Base-by-base conservation (phyloP, 2,113 vertebrate genomes). In the Synchiropus splendidus region DNA sequence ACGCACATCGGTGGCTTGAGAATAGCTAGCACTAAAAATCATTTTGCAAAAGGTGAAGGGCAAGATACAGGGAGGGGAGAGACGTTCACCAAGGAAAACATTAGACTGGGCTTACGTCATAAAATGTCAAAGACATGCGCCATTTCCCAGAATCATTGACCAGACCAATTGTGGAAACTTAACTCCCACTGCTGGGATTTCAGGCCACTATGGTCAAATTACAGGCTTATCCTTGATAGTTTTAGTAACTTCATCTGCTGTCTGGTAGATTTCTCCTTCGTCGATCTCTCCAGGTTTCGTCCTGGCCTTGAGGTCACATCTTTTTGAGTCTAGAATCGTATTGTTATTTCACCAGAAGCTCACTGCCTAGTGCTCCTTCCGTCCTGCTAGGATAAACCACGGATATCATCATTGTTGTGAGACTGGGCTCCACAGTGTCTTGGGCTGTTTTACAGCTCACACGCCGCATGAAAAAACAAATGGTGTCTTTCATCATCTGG, bases 121-220 rank as follows among this genome's bases (percentile, higher is more conserved):
- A 51, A 48, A 65, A 74, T 69, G 54, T 68, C 51, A 66, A 66
- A 48, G 36, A 43, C 57, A 72, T 62, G 43, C 21, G 17, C 40
- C 2, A 15, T 51, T 77, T 82, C 69, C 76, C 72, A 68, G 67
- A 81, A 82, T 55, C 48, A 47, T 61, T 60, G 33, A 65, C 44
- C 61, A 62, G 58, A 70, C 42, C 42, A 74, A 67, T 54, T 62
- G 70, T 75, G 81, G 68, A 81, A 82, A 78, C 51, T 73, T 47
- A 66, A 67, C 42, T 54, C 64, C 66, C 49, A 67, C 51, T 64
- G 51, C 61, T 39, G 52, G 60, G 36, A 54, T 15, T 40, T 31
- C 31, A 35, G 42, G 54, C 30, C 59, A 45, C 48, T 61, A 62
- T 18, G 45, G 36, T 63, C 44, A 70, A 77, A 83, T 81, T 68